Conservation (phyloP, 2,113 vertebrate genomes). For the Brachypteracias leptosomus region DNA sequence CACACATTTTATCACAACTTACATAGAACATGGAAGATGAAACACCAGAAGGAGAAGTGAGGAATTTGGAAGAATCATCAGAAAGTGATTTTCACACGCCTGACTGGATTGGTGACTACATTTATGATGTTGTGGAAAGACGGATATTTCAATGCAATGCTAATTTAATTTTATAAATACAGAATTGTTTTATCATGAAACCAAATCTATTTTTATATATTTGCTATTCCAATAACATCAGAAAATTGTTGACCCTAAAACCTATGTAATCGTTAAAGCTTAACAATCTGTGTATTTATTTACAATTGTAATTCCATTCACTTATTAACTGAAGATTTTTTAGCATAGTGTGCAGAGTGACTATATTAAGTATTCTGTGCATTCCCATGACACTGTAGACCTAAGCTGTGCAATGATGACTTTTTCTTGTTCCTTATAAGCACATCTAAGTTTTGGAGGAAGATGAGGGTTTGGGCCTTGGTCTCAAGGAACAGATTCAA, state of each 20-base stretch:
- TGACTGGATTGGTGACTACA: not conserved
- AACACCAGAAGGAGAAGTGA: not conserved
- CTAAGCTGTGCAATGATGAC: not conserved
- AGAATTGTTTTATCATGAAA: not conserved
- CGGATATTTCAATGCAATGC: not conserved
- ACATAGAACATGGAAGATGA: not conserved
- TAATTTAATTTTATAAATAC: conserved; percentile 21
- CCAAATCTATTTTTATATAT: not conserved
- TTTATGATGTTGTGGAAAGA: not conserved
- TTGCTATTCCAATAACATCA: not conserved
- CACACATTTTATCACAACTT: not conserved
- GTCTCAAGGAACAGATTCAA: not conserved
- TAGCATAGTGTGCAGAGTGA: not conserved
- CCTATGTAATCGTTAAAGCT: not conserved
- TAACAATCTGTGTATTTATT: not conserved
- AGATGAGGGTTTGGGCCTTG: not conserved
- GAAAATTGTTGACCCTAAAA: not conserved
- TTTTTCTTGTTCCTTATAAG: not conserved
- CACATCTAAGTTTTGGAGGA: not conserved
- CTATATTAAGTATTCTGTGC: not conserved
- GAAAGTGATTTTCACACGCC: not conserved
- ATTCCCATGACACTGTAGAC: not conserved
- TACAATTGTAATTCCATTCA: not conserved
- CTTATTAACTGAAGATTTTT: not conserved
- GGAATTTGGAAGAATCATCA: not conserved